Percentiles rank a stretch among this genome's conserved stretches.
These are phyloP conservation scores for Anaspis maculata DNA, from an alignment of 2,888 invertebrate species.

Conservation along the genomic window DNA sequence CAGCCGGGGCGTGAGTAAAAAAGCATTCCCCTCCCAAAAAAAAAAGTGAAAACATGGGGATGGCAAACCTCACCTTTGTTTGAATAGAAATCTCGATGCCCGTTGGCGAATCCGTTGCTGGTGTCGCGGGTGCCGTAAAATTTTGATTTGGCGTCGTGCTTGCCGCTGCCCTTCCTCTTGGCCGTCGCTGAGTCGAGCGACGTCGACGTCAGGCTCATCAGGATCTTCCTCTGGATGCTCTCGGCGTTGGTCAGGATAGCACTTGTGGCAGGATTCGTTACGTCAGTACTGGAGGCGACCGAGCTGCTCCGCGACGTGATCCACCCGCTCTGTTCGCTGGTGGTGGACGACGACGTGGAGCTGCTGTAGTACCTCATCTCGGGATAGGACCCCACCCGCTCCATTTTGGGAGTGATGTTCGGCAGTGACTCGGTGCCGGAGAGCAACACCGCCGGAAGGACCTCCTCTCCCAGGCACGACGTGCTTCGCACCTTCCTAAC, in stretches of 20 bases:
- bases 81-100: too few relatives aligned
- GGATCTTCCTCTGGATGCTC: conserved; percentile 24
- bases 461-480: conserved; percentile 50
- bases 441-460: conserved; percentile 34
- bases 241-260: conserved; percentile 23
- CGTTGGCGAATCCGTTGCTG: too few relatives aligned
- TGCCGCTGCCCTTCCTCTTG: too few relatives aligned
- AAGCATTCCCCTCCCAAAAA: too few relatives aligned
- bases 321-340: conserved; percentile 82
- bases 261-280: conserved; percentile 23
- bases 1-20: too few relatives aligned
- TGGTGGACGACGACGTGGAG: conserved; percentile 56
- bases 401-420: conserved; percentile 51
- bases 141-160: too few relatives aligned
- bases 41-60: too few relatives aligned
- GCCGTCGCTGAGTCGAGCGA: too few relatives aligned
- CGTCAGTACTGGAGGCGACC: conserved; percentile 44
- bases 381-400: conserved; percentile 19
- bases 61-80: too few relatives aligned
- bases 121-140: too few relatives aligned
- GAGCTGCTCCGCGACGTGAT: conserved; percentile 69
- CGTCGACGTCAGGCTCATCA: too few relatives aligned
- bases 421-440: conserved; percentile 59
- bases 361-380: conserved; percentile 26
- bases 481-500: conserved; percentile 51